A percentile compares a stretch with the other conserved stretches of the same genome.
Conservation (phyloP, 2,797 vertebrate genomes). For the Sorex maritimensis region DNA sequence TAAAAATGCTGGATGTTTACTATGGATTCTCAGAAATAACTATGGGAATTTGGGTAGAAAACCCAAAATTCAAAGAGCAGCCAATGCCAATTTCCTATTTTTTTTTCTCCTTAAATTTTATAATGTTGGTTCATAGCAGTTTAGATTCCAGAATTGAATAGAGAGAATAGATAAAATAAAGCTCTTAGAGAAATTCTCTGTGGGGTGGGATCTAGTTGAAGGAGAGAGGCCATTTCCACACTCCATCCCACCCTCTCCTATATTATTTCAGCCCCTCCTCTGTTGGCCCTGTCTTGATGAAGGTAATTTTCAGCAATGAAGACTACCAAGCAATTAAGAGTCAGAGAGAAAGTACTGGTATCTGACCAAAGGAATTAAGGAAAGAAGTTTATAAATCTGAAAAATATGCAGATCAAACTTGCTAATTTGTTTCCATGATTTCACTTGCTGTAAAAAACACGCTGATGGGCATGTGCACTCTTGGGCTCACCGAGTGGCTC, state of each 20-base stretch:
- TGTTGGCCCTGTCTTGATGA: background rate
- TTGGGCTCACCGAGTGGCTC: too few species aligned
- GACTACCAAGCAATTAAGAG: background rate
- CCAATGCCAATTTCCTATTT: background rate
- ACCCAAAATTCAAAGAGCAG: conserved; percentile 32
- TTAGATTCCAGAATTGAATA: background rate
- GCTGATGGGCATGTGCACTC: too few species aligned
- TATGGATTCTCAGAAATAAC: background rate
- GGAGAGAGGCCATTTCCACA: background rate
- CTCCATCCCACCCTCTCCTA: background rate
- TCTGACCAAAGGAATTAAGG: background rate
- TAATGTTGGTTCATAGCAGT: background rate
- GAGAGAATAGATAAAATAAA: background rate
- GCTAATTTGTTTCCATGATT: background rate
- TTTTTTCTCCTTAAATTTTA: background rate
- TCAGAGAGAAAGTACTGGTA: background rate
- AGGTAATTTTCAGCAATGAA: background rate
- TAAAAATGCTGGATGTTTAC: background rate
- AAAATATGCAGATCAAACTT: background rate
- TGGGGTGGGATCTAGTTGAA: background rate
- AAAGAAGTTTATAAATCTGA: background rate
- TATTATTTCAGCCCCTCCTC: too few species aligned
- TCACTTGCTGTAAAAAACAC: background rate
- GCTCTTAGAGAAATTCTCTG: background rate
- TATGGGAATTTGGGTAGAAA: background rate